Conservation (phyloP, 2,797 vertebrate species). For the Anas bahamensis region DNA sequence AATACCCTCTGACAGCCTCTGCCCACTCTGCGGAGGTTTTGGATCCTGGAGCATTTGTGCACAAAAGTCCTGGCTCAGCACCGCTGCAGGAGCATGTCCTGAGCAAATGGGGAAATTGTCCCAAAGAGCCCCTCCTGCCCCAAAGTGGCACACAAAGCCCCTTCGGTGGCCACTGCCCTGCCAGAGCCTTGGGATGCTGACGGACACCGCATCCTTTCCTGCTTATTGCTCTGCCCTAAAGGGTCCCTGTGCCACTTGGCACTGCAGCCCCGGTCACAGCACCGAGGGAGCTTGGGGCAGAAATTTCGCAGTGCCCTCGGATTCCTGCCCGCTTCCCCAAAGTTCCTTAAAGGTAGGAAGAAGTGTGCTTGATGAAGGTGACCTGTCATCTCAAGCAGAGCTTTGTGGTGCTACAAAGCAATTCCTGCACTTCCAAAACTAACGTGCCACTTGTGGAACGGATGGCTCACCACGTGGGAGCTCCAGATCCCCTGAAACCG, state of each 20-base stretch:
- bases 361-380: neutral
- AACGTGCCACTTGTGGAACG: neutral
- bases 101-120: fast-evolving
- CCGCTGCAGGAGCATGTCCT: fast-evolving
- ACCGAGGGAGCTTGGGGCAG: neutral
- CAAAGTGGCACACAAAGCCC: neutral
- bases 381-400: neutral
- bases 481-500: neutral
- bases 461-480: neutral
- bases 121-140: neutral
- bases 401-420: slow-evolving; percentile 16
- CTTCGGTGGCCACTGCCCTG: neutral
- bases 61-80: neutral
- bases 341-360: neutral
- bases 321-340: neutral
- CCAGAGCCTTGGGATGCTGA: neutral
- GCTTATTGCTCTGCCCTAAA: neutral
- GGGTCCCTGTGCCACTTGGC: neutral
- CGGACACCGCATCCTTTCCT: neutral
- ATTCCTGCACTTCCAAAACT: neutral
- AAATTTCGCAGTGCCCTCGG: neutral
- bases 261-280: neutral
- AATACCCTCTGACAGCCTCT: slow-evolving; percentile 3
- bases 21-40: neutral
- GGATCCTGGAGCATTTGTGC: neutral